Percentiles rank a stretch among this genome's conserved stretches.
phyloP scores from a whole-genome alignment of 2,113 vertebrate species.

The Dasypus novemcinctus region DNA sequence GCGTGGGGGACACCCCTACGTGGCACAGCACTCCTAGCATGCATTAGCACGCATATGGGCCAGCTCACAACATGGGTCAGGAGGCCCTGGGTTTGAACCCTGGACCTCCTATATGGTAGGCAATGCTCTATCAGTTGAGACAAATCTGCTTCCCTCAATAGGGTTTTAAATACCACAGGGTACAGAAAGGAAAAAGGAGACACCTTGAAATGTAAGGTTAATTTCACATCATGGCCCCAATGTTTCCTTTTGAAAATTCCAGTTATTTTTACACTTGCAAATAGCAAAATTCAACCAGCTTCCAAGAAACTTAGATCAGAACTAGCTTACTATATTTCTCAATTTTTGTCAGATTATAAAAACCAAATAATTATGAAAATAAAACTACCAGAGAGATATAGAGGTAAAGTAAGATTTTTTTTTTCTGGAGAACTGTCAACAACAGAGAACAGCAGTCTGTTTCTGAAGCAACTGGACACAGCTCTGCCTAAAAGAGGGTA shows the following conservation, averaged over 20 bases:
- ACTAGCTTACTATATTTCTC: conserved; percentile 5
- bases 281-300: not conserved
- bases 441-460: not conserved
- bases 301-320: not conserved
- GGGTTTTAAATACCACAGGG: not conserved
- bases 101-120: too few relatives aligned
- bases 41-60: too few relatives aligned
- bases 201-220: conserved; percentile 12
- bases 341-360: not conserved
- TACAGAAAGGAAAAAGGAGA: conserved; percentile 1
- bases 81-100: too few relatives aligned
- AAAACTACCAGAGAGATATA: conserved; percentile 12
- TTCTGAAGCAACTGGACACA: not conserved
- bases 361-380: conserved; percentile 16
- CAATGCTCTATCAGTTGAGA: too few relatives aligned
- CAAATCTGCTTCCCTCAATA: too few relatives aligned
- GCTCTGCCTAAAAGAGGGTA: not conserved
- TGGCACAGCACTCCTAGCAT: too few relatives aligned
- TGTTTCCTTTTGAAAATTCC: not conserved
- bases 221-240: not conserved
- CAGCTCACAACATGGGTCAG: too few relatives aligned
- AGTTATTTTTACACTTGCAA: not conserved
- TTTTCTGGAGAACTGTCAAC: not conserved
- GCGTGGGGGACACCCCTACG: too few relatives aligned
- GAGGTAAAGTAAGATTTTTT: not conserved